Evolutionary conservation across 2,797 vertebrate genomes (phyloP), one percentile per base, ranked within the genome.

Genomic region (Pseudomugil tenellus): DNA sequence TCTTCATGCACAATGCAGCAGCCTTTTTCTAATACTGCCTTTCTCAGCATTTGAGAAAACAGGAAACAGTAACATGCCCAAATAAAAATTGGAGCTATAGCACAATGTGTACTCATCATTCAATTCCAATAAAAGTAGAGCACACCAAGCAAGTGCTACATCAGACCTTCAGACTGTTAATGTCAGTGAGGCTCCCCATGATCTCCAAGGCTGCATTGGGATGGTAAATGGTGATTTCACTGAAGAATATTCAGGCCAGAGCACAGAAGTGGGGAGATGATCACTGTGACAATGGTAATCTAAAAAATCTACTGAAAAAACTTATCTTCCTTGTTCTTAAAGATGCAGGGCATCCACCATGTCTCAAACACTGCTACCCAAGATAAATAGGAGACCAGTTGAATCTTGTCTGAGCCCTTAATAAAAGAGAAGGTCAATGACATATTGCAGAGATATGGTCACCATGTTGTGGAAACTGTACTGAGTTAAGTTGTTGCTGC

Each of bases 311-410:
- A 5, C 58, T 78, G 14, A 28, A 67, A 79, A 65, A 74, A 78
- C 35, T n/a, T 39, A 43, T 19, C 74, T 25, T 76, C 74, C 14
- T 77, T 84, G 60, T 72, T 83, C 32, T 46, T 83, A 34, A 83
- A 83, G 43, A 81, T 86, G 76, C 76, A 80, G 62, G 43, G 76
- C 49, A 58, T 86, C 60, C 64, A 77, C 4, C 70, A 84, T 58
- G 43, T 81, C 0, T 86, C 79, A 55, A 79, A 80, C 49, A 68
- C 55, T 34, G 79, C 70, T 56, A 70, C 37, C 0, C 64, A 84
- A 53, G 63, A 84, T n/a, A n/a, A 77, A 74, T 77, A 54, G 69
- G 70, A 0, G 73, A 81, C 3, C 23, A 67, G 17, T 73, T 76
- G 13, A 73, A 67, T 71, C 63, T 77, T 67, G 39, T 79, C 76